Base-by-base conservation (phyloP, 2,797 vertebrate species). In the Poliocrania exsul region DNA sequence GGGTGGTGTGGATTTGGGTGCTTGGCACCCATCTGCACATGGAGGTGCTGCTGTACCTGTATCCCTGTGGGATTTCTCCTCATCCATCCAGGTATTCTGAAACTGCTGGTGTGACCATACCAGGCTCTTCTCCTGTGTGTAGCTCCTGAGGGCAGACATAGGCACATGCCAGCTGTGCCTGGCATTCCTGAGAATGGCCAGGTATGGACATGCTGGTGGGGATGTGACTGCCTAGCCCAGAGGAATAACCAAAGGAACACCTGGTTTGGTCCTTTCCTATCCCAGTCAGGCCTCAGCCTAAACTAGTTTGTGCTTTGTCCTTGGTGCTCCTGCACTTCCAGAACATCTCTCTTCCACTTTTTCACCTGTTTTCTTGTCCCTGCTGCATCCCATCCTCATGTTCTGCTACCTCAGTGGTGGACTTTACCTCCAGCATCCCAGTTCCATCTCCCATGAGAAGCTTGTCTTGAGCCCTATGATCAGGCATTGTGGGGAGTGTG, bases 91-190 rank as follows among this genome's bases (percentile, higher is more conserved):
- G 54, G 31, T 47, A 1, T 29, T 71, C 47, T 61, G 9, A 8
- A 37, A 0, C 1, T 3, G 42, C 5, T 57, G 81, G 23, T 40
- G 53, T 0, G 0, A 4, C 6, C 9, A 64, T 9, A 9, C 49
- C n/a, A 14, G 73, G n/a, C 38, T 62, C 57, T 67, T 49, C 38
- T 71, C 13, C 51, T 23, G 38, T 9, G 0, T 14, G 42, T 21
- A 50, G 40, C 37, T 75, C 57, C 18, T 6, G 60, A 31, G 61
- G 42, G 20, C 53, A 16, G 38, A n/a, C 54, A 8, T 4, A 23
- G 64, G 18, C 54, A 26, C 0, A 4, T 67, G 87, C 67, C 54
- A 56, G 42, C 62, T 0, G 0, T n/a, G 81, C 19, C 53, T n/a
- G 83, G 44, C 31, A 6, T 60, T 74, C 33, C 80, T 65, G 71